phyloP scores from a whole-genome alignment of 2,797 vertebrate genomes.

The Lacerta bilineata region DNA sequence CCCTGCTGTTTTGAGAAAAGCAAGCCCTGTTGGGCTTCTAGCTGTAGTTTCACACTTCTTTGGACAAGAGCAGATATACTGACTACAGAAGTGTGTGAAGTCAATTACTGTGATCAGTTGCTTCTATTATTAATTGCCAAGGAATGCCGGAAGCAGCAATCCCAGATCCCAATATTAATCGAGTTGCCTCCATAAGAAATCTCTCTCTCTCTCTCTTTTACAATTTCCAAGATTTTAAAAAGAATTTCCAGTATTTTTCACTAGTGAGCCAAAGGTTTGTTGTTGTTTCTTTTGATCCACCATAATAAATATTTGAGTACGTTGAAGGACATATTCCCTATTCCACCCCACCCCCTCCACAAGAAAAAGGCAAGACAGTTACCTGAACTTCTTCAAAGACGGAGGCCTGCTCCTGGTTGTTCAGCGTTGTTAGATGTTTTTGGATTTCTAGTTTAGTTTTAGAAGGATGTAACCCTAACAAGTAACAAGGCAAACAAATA shows the following conservation, averaged over 20 bases:
- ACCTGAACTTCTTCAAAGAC: constrained; percentile 95
- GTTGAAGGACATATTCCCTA: background rate
- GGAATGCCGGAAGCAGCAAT: background rate
- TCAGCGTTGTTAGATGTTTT: constrained; percentile 91
- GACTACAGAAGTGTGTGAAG: background rate
- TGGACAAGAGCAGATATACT: background rate
- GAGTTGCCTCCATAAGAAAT: background rate
- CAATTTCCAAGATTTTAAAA: background rate
- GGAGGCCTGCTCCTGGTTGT: constrained; percentile 91
- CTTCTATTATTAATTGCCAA: background rate
- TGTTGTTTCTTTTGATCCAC: background rate
- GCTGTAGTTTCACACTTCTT: background rate
- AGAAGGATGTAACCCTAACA: constrained; percentile 89
- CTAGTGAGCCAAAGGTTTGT: background rate
- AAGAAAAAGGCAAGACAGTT: constrained; percentile 54
- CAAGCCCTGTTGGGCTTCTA: background rate
- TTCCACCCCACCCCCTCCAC: background rate
- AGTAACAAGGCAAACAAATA: constrained; percentile 41
- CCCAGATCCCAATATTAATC: background rate
- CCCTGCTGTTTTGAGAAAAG: background rate
- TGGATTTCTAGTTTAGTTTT: constrained; percentile 96
- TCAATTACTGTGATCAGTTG: background rate
- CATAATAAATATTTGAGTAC: background rate
- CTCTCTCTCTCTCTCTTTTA: background rate
- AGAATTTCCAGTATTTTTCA: background rate